phyloP scores from a whole-genome alignment of 1,140 invertebrate species.

The Atta colombica region DNA sequence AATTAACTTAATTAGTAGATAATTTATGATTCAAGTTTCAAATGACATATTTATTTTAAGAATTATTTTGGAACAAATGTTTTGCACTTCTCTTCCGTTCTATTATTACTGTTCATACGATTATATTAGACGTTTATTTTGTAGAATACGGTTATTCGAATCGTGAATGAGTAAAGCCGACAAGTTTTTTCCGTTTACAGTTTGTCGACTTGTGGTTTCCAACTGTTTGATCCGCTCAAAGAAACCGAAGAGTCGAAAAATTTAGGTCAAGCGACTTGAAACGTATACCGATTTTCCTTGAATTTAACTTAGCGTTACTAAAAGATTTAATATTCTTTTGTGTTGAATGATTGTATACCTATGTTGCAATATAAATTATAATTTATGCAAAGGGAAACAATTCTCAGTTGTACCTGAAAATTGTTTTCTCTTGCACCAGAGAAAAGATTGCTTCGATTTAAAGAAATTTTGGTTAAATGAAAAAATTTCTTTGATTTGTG shows the following conservation, averaged over 20 bases:
- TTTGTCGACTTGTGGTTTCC: slow-evolving; percentile 58
- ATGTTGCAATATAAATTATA: neutral
- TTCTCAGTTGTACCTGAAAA: neutral
- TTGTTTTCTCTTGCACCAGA: neutral
- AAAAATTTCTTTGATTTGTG: too few species aligned
- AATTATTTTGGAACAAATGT: slow-evolving; percentile 11
- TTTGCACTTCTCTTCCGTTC: slow-evolving; percentile 19
- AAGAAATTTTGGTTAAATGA: too few species aligned
- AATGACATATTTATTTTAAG: neutral
- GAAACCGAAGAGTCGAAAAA: slow-evolving; percentile 40
- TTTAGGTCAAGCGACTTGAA: slow-evolving; percentile 51
- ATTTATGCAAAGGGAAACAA: neutral
- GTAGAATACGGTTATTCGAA: slow-evolving; percentile 31
- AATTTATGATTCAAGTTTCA: neutral
- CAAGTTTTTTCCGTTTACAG: slow-evolving; percentile 58
- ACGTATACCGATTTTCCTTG: neutral
- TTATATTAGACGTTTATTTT: slow-evolving; percentile 36
- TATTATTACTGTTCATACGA: slow-evolving; percentile 2
- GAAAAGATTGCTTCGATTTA: too few species aligned
- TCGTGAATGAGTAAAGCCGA: slow-evolving; percentile 39
- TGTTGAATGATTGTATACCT: neutral
- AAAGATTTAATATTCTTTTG: slow-evolving; percentile 3
- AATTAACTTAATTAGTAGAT: neutral
- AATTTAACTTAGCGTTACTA: slow-evolving; percentile 28
- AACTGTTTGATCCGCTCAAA: slow-evolving; percentile 59